Base-by-base conservation (phyloP, 2,797 vertebrate species). In the Trichosurus vulpecula region DNA sequence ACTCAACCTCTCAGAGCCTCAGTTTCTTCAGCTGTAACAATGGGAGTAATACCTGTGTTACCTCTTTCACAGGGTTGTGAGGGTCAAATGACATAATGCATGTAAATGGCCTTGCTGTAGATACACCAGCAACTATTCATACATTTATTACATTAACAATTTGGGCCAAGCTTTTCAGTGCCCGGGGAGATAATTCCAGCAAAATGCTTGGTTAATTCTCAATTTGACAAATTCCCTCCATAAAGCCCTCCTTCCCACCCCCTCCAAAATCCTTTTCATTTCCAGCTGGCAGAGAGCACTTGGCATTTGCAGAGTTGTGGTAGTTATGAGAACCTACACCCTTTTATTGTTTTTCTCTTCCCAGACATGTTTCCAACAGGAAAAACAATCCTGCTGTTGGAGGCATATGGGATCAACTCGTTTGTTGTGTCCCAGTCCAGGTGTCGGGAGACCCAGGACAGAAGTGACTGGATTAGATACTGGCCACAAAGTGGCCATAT, bases 281-380 rank as follows among this genome's bases (percentile, higher is more conserved):
- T 96, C 97, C 96, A 97, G 96, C 95, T 97, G 97, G 94, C 97
- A 90, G 51, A 94, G 96, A 92, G 92, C 3, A 0, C 51, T 13
- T 89, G 58, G 52, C 95, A 57, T 35, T 94, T 94, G 96, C 93
- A 87, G 94, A 95, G 92, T 93, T 90, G 61, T 25, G 55, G 94
- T 90, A 5, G 90, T 95, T 93, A 94, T 2, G 10, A 97, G 95
- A 95, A 97, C 93, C 96, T 54, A 97, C 96, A 95, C 96, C 96
- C 97, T 97, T 92, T 92, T 93, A 94, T 95, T 97, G 96, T 96
- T 97, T 97, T 95, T 74, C 95, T 98, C 97, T 96, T 95, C 93
- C 53, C 51, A 95, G 93, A 91, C 94, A 95, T 92, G 90, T 92
- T 97, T 97, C 52, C 61, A 93, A 93, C 81, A 91, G 95, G 92